Conservation (phyloP, 2,888 invertebrate genomes). For the Steinernema carpocapsae region DNA sequence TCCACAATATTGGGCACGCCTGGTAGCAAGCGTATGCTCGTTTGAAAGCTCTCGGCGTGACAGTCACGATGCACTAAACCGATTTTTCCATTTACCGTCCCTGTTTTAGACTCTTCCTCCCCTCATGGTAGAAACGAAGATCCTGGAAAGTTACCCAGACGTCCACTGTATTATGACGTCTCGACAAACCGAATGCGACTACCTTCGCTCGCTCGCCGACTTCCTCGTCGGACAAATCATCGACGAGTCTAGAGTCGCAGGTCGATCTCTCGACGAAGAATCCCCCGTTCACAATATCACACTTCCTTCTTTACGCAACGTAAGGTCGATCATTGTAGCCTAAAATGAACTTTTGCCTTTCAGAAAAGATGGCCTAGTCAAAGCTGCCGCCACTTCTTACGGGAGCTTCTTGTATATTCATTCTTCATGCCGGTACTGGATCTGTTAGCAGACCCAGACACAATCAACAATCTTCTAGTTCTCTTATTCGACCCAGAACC, state of each 20-base stretch:
- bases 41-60: no score
- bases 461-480: conserved; percentile 61
- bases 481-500: conserved; percentile 48
- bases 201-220: conserved; percentile 62
- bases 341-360: conserved; percentile 8
- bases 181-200: conserved; percentile 55
- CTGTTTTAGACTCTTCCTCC: conserved; percentile 42
- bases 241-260: conserved; percentile 61
- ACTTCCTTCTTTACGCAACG: conserved; percentile 7
- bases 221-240: conserved; percentile 56
- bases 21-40: no score
- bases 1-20: no score
- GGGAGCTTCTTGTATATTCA: conserved; percentile 62
- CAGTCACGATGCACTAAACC: no score
- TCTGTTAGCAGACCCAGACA: conserved; percentile 65
- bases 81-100: conserved; percentile 15
- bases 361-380: conserved; percentile 61
- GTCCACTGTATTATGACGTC: conserved; percentile 57
- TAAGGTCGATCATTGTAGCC: neutral
- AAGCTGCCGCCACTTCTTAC: conserved; percentile 58
- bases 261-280: conserved; percentile 57
- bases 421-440: conserved; percentile 63
- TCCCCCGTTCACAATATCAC: conserved; percentile 40
- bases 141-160: conserved; percentile 52
- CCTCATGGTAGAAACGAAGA: conserved; percentile 51